Evolutionary conservation across 2,888 invertebrate species (phyloP).

Genomic region (Melanotus villosus): DNA sequence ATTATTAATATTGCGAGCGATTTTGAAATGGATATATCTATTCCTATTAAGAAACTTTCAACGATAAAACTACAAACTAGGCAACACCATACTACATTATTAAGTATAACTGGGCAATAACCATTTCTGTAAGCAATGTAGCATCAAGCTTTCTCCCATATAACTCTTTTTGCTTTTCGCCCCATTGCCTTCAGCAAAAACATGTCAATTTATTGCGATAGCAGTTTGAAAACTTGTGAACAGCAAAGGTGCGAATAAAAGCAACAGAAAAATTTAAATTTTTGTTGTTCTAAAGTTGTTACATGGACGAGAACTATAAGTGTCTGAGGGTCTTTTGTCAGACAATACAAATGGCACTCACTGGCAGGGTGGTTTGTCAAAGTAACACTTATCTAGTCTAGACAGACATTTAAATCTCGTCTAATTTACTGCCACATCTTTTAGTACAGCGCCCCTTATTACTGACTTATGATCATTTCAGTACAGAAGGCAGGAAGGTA

Average conservation of each 20-base stretch:
- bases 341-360: slow-evolving; percentile 16
- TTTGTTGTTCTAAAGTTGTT: slow-evolving; percentile 41
- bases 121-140: slow-evolving; percentile 35
- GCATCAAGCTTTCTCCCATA: slow-evolving; percentile 28
- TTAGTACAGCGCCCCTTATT: slow-evolving; percentile 1
- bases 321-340: slow-evolving; percentile 15
- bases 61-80: slow-evolving; percentile 9
- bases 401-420: slow-evolving; percentile 23
- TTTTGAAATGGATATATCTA: too few relatives aligned
- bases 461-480: slow-evolving; percentile 6
- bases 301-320: slow-evolving; percentile 31
- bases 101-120: slow-evolving; percentile 24
- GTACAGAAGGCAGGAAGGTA: neutral
- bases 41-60: too few relatives aligned
- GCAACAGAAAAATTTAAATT: slow-evolving; percentile 45
- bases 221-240: slow-evolving; percentile 30
- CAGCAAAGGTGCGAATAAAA: slow-evolving; percentile 39
- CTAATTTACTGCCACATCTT: slow-evolving; percentile 14
- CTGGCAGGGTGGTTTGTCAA: slow-evolving; percentile 18
- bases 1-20: too few relatives aligned
- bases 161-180: slow-evolving; percentile 32
- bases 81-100: neutral
- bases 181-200: slow-evolving; percentile 39
- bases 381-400: slow-evolving; percentile 24
- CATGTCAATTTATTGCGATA: slow-evolving; percentile 42